Evolutionary conservation across 1,140 invertebrate genomes (phyloP).

Genomic region (Galleria mellonella): DNA sequence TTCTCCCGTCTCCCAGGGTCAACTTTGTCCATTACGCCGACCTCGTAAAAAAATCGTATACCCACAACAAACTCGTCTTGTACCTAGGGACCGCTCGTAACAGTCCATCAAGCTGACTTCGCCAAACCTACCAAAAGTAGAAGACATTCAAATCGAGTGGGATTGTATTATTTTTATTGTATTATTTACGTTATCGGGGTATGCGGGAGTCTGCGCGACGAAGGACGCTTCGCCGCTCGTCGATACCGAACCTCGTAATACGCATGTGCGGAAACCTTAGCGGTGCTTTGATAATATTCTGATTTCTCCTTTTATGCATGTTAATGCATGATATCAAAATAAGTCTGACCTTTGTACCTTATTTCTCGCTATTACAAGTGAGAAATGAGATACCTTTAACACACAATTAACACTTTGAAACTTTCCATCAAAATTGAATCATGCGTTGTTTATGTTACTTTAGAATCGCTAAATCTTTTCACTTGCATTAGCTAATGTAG

Average conservation of each 20-base stretch:
- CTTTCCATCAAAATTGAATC: no score
- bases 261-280: slow-evolving; percentile 56
- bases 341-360: slow-evolving; percentile 20
- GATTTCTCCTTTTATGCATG: slow-evolving; percentile 60
- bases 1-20: slow-evolving; percentile 5
- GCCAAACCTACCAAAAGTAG: slow-evolving; percentile 10
- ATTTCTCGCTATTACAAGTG: no score
- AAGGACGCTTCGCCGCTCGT: slow-evolving; percentile 19
- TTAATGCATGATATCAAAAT: slow-evolving; percentile 47
- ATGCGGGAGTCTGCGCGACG: slow-evolving; percentile 41
- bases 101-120: slow-evolving; percentile 18
- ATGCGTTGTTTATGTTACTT: no score
- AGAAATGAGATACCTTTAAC: no score
- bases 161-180: slow-evolving; percentile 63
- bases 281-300: slow-evolving; percentile 45
- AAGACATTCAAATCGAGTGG: slow-evolving; percentile 46
- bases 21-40: slow-evolving; percentile 19
- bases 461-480: no score
- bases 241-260: slow-evolving; percentile 35
- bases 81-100: slow-evolving; percentile 16
- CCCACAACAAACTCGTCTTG: slow-evolving; percentile 6
- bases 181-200: slow-evolving; percentile 49
- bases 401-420: no score
- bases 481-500: no score
- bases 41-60: slow-evolving; percentile 20